Conservation (phyloP, 1,140 invertebrate species). For the Calephelis virginiensis region DNA sequence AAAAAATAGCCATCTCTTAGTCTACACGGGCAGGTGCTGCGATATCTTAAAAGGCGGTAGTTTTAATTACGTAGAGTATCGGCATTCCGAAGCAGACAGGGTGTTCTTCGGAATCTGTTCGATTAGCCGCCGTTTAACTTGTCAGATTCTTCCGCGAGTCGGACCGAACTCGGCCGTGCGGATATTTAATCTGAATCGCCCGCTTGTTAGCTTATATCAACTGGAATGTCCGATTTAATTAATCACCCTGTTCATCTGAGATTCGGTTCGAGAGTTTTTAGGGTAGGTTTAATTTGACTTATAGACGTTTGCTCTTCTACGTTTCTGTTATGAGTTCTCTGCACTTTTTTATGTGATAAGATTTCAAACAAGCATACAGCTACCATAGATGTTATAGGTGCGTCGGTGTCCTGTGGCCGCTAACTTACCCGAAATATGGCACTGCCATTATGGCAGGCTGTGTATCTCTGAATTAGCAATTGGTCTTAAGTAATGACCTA, state of each 20-base stretch:
- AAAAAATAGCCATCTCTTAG: conserved; percentile 4
- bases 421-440: no score
- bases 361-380: no score
- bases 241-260: conserved; percentile 11
- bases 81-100: conserved; percentile 18
- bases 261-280: conserved; percentile 1
- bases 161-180: conserved; percentile 2
- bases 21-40: conserved; percentile 6
- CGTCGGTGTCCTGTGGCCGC: no score
- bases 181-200: conserved; percentile 20
- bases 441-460: no score
- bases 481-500: no score
- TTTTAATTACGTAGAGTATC: conserved; percentile 25
- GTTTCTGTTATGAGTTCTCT: no score
- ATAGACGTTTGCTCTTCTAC: neutral
- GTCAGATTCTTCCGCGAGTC: conserved; percentile 22
- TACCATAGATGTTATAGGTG: no score
- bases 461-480: no score
- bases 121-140: conserved; percentile 23
- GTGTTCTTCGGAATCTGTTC: conserved; percentile 20
- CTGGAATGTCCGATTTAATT: conserved; percentile 20
- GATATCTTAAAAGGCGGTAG: conserved; percentile 23
- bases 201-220: conserved; percentile 14
- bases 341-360: no score
- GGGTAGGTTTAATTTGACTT: neutral